A percentile compares a stretch with the other conserved stretches of the same genome.
Conservation (phyloP, 2,888 invertebrate species). For the Caenorhabditis sp. region DNA sequence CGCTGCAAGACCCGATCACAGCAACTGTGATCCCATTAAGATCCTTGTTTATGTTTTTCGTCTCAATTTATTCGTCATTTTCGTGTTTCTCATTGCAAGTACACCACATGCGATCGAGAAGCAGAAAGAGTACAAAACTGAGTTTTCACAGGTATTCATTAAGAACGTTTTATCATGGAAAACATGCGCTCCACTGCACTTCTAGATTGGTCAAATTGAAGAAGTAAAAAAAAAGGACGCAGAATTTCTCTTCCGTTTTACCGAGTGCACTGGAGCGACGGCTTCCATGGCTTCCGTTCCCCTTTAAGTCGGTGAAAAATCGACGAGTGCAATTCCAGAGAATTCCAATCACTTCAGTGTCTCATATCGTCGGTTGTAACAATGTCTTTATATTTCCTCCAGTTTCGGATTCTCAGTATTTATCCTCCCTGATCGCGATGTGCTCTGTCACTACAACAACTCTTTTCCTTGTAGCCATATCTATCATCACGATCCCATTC, state of each 20-base stretch:
- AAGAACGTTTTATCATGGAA: too few species aligned
- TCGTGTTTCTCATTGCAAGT: slow-evolving; percentile 8
- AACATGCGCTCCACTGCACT: too few species aligned
- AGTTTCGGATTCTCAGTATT: slow-evolving; percentile 29
- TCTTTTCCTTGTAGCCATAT: slow-evolving; percentile 13
- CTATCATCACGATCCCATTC: slow-evolving; percentile 32
- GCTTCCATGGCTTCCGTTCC: too few species aligned
- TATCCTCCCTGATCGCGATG: slow-evolving; percentile 1
- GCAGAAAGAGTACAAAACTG: slow-evolving; percentile 14
- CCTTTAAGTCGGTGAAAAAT: too few species aligned
- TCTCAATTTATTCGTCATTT: slow-evolving; percentile 8
- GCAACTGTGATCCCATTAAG: slow-evolving; percentile 22
- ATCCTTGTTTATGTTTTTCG: slow-evolving; percentile 31
- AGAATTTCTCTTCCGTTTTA: too few species aligned
- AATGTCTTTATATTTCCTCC: slow-evolving; percentile 30
- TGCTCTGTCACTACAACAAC: slow-evolving; percentile 38
- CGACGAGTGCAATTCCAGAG: not conserved
- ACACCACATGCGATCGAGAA: slow-evolving; percentile 22
- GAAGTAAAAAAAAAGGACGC: too few species aligned
- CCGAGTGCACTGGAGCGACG: too few species aligned
- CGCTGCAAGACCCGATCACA: slow-evolving; percentile 13
- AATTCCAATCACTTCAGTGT: not conserved
- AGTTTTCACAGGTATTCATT: too few species aligned
- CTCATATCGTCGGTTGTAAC: not conserved
- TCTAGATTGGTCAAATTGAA: too few species aligned